Evolutionary conservation across 2,113 vertebrate genomes (phyloP).

Genomic region (Epinephelus cyanopodus): DNA sequence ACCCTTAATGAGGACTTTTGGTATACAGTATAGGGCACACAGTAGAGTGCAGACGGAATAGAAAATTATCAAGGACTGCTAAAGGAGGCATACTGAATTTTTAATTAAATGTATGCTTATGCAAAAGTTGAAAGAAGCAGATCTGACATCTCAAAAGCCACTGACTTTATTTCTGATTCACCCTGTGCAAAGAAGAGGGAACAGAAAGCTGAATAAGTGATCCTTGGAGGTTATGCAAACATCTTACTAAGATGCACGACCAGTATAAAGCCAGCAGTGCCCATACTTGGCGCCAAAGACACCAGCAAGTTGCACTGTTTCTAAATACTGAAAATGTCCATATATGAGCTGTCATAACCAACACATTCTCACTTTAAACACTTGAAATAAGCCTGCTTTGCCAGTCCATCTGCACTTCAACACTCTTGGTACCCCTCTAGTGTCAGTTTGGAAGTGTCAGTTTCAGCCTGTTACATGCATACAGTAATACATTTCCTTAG

Average conservation of each 20-base stretch:
- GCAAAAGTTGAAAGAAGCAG: conserved; percentile 24
- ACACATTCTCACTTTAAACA: too few species aligned
- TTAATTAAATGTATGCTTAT: conserved; percentile 3
- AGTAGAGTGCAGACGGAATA: neutral
- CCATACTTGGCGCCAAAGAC: neutral
- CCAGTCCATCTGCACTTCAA: too few species aligned
- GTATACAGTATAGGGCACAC: neutral
- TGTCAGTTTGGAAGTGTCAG: too few species aligned
- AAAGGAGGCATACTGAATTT: neutral
- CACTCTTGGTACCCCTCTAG: too few species aligned
- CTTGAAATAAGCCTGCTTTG: too few species aligned
- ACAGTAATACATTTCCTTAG: too few species aligned
- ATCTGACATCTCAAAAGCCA: conserved; percentile 3
- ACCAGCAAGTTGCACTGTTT: neutral
- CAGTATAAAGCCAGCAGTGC: neutral
- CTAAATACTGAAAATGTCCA: neutral
- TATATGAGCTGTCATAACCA: neutral
- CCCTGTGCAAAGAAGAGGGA: neutral
- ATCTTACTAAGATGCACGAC: neutral
- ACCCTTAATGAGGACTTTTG: neutral
- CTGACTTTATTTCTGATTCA: neutral
- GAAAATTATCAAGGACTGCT: neutral
- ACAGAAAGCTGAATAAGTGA: neutral
- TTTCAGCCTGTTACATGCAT: too few species aligned
- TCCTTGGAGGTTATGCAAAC: neutral